Base-by-base conservation (phyloP, 1,140 invertebrate species). In the Aricia agestis region DNA sequence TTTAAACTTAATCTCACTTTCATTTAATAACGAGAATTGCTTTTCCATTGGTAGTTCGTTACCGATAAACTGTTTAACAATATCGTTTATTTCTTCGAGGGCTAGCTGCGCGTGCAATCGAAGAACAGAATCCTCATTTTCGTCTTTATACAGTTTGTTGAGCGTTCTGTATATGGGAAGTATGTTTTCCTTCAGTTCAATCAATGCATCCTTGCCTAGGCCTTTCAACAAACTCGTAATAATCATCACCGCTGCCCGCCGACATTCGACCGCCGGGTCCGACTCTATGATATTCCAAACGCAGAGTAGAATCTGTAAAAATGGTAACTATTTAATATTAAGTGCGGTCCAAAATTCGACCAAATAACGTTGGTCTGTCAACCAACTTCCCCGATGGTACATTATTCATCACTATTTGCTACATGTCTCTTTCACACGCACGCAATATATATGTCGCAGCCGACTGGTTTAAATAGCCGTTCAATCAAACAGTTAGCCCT, bases 161-260 rank as follows among this genome's bases (percentile, higher is more conserved):
- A 97, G 86, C 1, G 93, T 93, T 75, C 94, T 93, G 82, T 97
- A 97, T 63, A 97, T 83, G 5, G 94, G 93, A 9, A 94, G 85
- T 19, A 97, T 86, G 61, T 95, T 93, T 57, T 93, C 93, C 78
- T 94, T 94, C 11, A 97, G 83, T 72, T 94, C 92, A 6, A 89
- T 82, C 32, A 97, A 85, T 10, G 93, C 93, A 77, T 96, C 94
- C 79, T 92, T 94, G 18, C 95, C 95, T 9, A 97, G 86, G 18
- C 97, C 97, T 79, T 94, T 93, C 19, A 97, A 84, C 52, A 97
- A 83, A 73, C 95, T 92, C 41, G 94, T 93, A 68, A 96, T 92
- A 10, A 97, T 94, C 81, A 97, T 89, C 7, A 96, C 94, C 25
- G 95, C 95, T n/a, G 97, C 96, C 79, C 96, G 92, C 70, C 96